phyloP scores from a whole-genome alignment of 53 echinoderm and acorn worm species.

The Paelopatides confundens region DNA sequence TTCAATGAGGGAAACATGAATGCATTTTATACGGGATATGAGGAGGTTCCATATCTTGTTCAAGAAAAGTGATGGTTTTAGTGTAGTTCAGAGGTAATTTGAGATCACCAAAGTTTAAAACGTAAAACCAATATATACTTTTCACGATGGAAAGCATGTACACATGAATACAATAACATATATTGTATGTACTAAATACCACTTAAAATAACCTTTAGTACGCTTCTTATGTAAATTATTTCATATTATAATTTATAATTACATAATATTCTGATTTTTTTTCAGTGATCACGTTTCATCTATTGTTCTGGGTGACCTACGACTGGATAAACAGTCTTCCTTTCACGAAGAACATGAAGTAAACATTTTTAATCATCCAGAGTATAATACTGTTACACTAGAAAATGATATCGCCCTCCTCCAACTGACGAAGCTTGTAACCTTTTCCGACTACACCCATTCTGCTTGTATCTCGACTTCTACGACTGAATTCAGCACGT shows the following conservation, averaged over 20 bases:
- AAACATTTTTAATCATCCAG: slow-evolving; percentile 16
- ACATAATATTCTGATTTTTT: no score
- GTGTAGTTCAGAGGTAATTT: no score
- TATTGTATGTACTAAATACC: no score
- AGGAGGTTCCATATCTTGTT: no score
- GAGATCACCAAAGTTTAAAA: no score
- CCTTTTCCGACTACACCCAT: slow-evolving; percentile 64
- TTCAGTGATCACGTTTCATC: slow-evolving; percentile 12
- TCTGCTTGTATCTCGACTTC: slow-evolving; percentile 72
- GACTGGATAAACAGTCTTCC: neutral
- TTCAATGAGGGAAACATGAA: no score
- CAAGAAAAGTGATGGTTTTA: no score
- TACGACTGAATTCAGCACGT: slow-evolving; percentile 60
- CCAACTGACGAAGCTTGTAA: slow-evolving; percentile 52
- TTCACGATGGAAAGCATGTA: neutral
- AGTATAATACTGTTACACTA: neutral
- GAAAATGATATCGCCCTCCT: slow-evolving; percentile 80
- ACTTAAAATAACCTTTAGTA: no score
- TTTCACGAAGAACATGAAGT: slow-evolving; percentile 5
- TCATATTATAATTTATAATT: no score
- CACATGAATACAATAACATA: neutral
- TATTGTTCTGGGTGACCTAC: slow-evolving; percentile 1
- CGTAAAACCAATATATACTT: no score
- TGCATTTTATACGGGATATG: no score
- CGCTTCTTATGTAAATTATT: no score